Evolutionary conservation across 2,888 invertebrate species (phyloP).

Genomic region (Diachrysia chrysitis): DNA sequence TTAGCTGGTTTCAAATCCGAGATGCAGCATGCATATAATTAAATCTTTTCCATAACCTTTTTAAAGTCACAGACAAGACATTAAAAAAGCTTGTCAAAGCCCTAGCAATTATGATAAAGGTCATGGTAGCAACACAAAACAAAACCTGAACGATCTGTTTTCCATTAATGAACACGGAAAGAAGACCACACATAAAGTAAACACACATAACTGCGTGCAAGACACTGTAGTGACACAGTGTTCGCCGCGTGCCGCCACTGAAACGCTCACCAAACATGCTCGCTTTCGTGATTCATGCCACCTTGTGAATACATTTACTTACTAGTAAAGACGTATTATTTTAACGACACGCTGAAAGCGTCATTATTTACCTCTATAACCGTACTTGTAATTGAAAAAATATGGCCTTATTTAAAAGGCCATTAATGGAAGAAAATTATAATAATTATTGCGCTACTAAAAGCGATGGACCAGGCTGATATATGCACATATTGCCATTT

Average conservation of each 20-base stretch:
- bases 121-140: background rate
- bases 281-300: constrained; percentile 64
- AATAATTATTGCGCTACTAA: constrained; percentile 33
- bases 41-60: no score
- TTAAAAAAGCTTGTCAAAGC: background rate
- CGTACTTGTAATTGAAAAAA: constrained; percentile 51
- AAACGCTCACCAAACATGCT: constrained; percentile 58
- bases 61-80: background rate
- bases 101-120: background rate
- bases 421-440: constrained; percentile 46
- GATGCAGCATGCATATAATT: no score
- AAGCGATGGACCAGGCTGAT: constrained; percentile 27
- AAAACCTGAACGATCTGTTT: background rate
- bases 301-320: constrained; percentile 68
- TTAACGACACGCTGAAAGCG: constrained; percentile 62
- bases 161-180: constrained; percentile 5
- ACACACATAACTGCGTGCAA: constrained; percentile 13
- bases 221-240: constrained; percentile 36
- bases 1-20: background rate
- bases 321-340: constrained; percentile 64
- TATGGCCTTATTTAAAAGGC: constrained; percentile 41
- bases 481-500: constrained; percentile 41
- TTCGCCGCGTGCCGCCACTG: constrained; percentile 27
- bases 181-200: background rate
- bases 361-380: constrained; percentile 49